Evolutionary conservation across 2,113 vertebrate genomes (phyloP).

Genomic region (Cottus gobio): DNA sequence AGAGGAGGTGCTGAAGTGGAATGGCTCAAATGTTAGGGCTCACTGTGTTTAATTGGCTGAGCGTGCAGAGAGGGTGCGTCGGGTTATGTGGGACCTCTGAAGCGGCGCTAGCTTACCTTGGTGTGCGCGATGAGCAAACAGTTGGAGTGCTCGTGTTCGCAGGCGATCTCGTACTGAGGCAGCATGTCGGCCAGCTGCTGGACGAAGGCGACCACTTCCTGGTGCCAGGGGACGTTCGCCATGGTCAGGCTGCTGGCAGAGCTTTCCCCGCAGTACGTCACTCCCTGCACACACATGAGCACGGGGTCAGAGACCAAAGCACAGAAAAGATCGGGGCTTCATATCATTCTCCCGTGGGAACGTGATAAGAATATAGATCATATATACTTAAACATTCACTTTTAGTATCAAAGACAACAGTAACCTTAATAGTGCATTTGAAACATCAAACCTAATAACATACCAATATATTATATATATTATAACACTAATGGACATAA

Average conservation of each 20-base stretch:
- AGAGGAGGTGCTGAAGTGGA: no score
- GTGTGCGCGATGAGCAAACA: slow-evolving; percentile 92
- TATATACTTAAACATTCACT: neutral
- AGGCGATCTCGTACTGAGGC: slow-evolving; percentile 89
- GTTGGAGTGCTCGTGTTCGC: slow-evolving; percentile 95
- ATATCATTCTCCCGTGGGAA: neutral
- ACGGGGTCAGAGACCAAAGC: neutral
- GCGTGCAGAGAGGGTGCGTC: neutral
- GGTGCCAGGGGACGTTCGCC: slow-evolving; percentile 98
- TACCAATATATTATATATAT: neutral
- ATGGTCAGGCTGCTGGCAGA: slow-evolving; percentile 94
- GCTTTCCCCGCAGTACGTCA: slow-evolving; percentile 97
- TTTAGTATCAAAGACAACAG: neutral
- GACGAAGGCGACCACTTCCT: slow-evolving; percentile 92
- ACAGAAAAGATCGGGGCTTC: neutral
- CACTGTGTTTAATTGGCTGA: neutral
- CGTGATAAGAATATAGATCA: neutral
- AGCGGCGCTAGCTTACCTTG: slow-evolving; percentile 82
- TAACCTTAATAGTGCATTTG: no score
- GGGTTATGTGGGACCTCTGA: neutral
- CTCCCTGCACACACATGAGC: slow-evolving; percentile 82
- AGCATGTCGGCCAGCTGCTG: slow-evolving; percentile 87
- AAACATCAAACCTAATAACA: neutral
- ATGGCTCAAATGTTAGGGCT: neutral
- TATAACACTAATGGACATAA: neutral